Evolutionary conservation across 2,113 vertebrate genomes (phyloP).

Genomic region (Bufo bufo): DNA sequence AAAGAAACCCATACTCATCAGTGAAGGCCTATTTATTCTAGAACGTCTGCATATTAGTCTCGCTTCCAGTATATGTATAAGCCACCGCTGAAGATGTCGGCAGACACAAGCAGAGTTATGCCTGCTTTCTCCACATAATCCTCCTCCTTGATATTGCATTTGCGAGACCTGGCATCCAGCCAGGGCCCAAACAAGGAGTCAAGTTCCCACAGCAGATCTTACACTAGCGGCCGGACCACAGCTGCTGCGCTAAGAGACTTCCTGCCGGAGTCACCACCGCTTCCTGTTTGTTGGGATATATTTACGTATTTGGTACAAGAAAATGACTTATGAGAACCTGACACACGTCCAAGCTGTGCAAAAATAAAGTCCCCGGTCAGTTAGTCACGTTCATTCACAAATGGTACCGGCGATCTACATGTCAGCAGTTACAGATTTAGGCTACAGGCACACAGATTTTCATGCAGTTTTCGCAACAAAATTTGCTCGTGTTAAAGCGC

Average conservation of each 20-base stretch:
- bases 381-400: background rate
- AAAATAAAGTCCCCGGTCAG: background rate
- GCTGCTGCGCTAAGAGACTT: slow-evolving; percentile 29
- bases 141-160: slow-evolving; percentile 3
- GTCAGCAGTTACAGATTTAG: background rate
- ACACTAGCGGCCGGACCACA: slow-evolving; percentile 17
- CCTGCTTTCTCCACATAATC: background rate
- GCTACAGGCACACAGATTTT: too few relatives aligned
- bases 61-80: background rate
- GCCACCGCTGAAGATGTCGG: background rate
- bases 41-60: background rate
- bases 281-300: slow-evolving; percentile 52
- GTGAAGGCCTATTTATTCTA: background rate
- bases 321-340: background rate
- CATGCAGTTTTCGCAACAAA: too few relatives aligned
- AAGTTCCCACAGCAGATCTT: slow-evolving; percentile 47
- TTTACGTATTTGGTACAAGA: slow-evolving; percentile 8
- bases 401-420: background rate
- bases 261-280: slow-evolving; percentile 36
- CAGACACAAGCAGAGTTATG: slow-evolving; percentile 8
- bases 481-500: too few relatives aligned
- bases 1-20: too few relatives aligned
- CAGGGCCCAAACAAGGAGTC: slow-evolving; percentile 34
- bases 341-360: background rate
- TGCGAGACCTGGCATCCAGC: slow-evolving; percentile 3